Conservation (phyloP, 1,140 invertebrate genomes). For the Drosophila kohkoa region DNA sequence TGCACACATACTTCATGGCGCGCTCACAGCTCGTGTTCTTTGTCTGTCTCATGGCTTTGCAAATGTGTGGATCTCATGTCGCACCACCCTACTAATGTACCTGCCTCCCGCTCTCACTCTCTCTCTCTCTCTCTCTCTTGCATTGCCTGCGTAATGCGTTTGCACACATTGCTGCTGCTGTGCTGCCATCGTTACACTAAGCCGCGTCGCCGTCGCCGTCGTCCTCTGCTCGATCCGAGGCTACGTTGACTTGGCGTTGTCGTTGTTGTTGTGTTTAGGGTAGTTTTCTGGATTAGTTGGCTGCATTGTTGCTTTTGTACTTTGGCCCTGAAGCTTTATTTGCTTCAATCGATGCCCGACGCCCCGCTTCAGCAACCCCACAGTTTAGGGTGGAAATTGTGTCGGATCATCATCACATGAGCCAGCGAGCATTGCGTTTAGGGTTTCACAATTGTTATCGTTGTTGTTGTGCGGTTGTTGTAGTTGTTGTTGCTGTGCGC, state of each 20-base stretch:
- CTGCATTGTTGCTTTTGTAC: slow-evolving; percentile 45
- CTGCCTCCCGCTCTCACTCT: slow-evolving; percentile 16
- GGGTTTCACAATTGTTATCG: slow-evolving; percentile 70
- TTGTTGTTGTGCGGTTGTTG: slow-evolving; percentile 36
- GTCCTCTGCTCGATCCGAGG: slow-evolving; percentile 44
- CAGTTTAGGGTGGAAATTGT: slow-evolving; percentile 71
- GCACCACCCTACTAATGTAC: background rate
- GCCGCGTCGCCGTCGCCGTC: slow-evolving; percentile 1
- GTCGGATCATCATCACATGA: slow-evolving; percentile 45
- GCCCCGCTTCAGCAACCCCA: slow-evolving; percentile 50
- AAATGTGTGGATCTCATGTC: slow-evolving; percentile 56
- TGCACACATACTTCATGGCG: slow-evolving; percentile 68
- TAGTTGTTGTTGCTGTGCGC: slow-evolving; percentile 54
- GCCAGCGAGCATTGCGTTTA: slow-evolving; percentile 59
- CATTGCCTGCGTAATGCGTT: slow-evolving; percentile 8
- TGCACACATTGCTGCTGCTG: slow-evolving; percentile 15
- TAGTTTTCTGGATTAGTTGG: slow-evolving; percentile 51
- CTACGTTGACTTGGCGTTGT: slow-evolving; percentile 10
- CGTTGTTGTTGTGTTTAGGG: slow-evolving; percentile 46
- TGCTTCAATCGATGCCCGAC: slow-evolving; percentile 74
- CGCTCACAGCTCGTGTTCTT: slow-evolving; percentile 33
- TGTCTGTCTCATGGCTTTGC: background rate
- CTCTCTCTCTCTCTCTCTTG: background rate
- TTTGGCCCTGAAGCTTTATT: slow-evolving; percentile 80
- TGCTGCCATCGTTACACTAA: slow-evolving; percentile 12